Conservation (phyloP, 2,797 vertebrate genomes). For the Bradypodion ventrale region DNA sequence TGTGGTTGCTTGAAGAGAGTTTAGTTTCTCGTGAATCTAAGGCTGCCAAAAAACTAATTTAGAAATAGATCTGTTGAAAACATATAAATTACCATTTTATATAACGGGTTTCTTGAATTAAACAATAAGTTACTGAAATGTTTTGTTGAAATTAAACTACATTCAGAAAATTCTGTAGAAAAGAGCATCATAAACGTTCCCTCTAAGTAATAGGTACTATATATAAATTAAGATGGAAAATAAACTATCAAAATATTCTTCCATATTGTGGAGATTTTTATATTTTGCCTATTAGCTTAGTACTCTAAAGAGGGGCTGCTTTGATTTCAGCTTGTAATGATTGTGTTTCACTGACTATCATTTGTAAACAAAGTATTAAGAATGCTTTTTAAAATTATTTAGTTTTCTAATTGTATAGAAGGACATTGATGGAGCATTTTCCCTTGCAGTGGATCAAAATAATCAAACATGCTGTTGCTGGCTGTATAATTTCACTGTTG, state of each 20-base stretch:
- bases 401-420: not conserved
- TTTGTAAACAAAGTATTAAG: not conserved
- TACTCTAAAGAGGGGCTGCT: not conserved
- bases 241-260: too few relatives aligned
- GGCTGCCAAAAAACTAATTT: too few relatives aligned
- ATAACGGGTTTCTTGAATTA: not conserved
- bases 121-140: not conserved
- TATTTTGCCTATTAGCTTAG: not conserved
- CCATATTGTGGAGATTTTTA: not conserved
- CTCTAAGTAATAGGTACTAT: not conserved
- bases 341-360: not conserved
- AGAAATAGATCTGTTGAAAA: not conserved
- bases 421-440: conserved; percentile 42
- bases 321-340: not conserved
- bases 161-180: not conserved
- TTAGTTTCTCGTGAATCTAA: not conserved
- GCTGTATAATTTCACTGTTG: conserved; percentile 92
- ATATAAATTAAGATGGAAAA: too few relatives aligned
- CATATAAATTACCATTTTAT: not conserved
- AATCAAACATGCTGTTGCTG: conserved; percentile 91
- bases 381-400: not conserved
- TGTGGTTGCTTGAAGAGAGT: not conserved
- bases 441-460: conserved; percentile 93
- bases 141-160: not conserved
- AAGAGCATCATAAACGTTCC: not conserved